A percentile compares a stretch with the other conserved stretches of the same genome.
phyloP scores from a whole-genome alignment of 2,888 invertebrate species.

The Mythimna vitellina region DNA sequence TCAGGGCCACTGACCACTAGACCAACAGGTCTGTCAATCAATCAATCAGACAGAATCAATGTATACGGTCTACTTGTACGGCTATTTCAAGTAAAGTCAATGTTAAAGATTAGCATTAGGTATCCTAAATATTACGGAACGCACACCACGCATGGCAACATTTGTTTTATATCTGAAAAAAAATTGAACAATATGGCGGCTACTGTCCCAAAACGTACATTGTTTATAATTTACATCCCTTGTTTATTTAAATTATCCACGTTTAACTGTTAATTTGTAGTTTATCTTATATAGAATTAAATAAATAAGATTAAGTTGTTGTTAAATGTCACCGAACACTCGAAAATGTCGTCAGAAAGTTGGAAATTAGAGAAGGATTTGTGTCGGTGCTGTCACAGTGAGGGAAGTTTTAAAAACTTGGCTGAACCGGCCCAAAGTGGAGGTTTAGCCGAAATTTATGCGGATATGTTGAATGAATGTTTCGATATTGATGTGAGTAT shows the following conservation, averaged over 20 bases:
- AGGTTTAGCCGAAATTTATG: slow-evolving; percentile 73
- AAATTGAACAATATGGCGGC: slow-evolving; percentile 45
- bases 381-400: slow-evolving; percentile 83
- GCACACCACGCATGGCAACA: neutral
- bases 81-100: too few species aligned
- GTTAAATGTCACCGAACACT: slow-evolving; percentile 39
- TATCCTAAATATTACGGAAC: too few species aligned
- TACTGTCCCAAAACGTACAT: neutral
- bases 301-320: neutral
- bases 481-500: slow-evolving; percentile 78
- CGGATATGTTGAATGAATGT: slow-evolving; percentile 77
- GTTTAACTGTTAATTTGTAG: neutral
- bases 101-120: too few species aligned
- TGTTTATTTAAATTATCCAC: slow-evolving; percentile 4
- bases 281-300: slow-evolving; percentile 1
- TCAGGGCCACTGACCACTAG: too few species aligned
- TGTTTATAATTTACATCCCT: neutral
- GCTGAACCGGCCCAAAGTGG: slow-evolving; percentile 65
- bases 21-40: too few species aligned
- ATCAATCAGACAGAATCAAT: too few species aligned
- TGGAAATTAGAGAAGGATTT: slow-evolving; percentile 79
- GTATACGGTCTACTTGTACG: too few species aligned
- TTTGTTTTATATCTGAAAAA: neutral
- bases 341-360: slow-evolving; percentile 73
- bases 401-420: slow-evolving; percentile 78